A percentile compares a stretch with the other conserved stretches of the same genome.
Evolutionary conservation across 2,888 invertebrate genomes (phyloP).

Genomic region (Perizoma flavofasciatum): DNA sequence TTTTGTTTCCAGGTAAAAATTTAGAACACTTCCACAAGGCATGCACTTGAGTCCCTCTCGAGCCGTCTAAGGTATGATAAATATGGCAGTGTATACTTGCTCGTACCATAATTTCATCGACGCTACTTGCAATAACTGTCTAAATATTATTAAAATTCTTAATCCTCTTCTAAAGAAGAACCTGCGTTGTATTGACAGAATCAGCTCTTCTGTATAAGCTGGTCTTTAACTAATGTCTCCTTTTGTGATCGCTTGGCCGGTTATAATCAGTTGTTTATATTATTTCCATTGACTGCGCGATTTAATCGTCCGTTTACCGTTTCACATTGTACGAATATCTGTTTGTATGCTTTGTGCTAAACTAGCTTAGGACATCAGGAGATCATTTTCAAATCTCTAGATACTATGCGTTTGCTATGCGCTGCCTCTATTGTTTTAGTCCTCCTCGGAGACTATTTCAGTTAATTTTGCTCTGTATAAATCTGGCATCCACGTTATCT

Average conservation of each 20-base stretch:
- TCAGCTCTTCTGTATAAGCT: conserved; percentile 26
- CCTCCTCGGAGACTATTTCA: not conserved
- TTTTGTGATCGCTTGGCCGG: conserved; percentile 73
- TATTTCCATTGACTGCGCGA: conserved; percentile 74
- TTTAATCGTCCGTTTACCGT: conserved; percentile 79
- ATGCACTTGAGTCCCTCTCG: not conserved
- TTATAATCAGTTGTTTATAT: conserved; percentile 82
- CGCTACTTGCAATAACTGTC: too few species aligned
- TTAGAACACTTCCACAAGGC: not conserved
- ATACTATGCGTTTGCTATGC: conserved; percentile 12
- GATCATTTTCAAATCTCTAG: conserved; percentile 28
- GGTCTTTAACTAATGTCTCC: conserved; percentile 77
- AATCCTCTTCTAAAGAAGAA: too few species aligned
- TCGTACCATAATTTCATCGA: too few species aligned
- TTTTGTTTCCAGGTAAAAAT: conserved; percentile 16
- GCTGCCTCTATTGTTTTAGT: conserved; percentile 15
- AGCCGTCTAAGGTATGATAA: not conserved
- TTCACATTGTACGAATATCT: conserved; percentile 64
- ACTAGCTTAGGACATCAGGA: conserved; percentile 17
- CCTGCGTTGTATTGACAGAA: not conserved
- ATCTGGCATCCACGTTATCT: too few species aligned
- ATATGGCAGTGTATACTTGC: too few species aligned
- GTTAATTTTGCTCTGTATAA: too few species aligned
- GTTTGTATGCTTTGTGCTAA: conserved; percentile 22
- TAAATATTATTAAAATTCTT: too few species aligned